phyloP scores from a whole-genome alignment of 2,888 invertebrate species.

The Nemotelus nigrinus region DNA sequence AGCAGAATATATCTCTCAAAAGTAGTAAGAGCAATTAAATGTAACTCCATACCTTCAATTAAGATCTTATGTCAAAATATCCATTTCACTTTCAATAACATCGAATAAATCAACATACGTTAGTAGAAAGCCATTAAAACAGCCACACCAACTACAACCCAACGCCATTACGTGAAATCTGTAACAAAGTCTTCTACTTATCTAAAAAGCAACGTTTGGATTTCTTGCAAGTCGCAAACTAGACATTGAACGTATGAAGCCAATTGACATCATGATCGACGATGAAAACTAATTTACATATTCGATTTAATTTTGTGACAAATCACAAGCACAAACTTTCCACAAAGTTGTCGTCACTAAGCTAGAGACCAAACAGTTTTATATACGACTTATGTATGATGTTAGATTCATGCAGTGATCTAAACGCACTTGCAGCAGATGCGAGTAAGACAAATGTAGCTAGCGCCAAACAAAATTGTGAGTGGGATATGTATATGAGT shows the following conservation, averaged over 20 bases:
- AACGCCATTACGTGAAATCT: too few relatives aligned
- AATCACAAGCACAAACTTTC: slow-evolving; percentile 21
- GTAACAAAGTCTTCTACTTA: too few relatives aligned
- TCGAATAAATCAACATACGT: too few relatives aligned
- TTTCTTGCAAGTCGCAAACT: too few relatives aligned
- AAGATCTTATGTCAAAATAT: too few relatives aligned
- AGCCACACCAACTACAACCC: too few relatives aligned
- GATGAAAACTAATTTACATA: slow-evolving; percentile 30
- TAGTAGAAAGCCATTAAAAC: too few relatives aligned
- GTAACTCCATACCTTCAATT: too few relatives aligned
- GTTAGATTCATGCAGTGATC: not conserved
- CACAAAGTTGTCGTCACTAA: not conserved
- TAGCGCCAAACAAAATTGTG: not conserved
- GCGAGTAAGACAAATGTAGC: not conserved
- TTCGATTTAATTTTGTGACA: slow-evolving; percentile 34
- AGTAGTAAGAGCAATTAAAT: too few relatives aligned
- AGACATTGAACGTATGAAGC: not conserved
- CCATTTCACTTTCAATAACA: too few relatives aligned
- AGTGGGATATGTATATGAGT: not conserved
- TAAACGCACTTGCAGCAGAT: not conserved
- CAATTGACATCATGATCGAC: slow-evolving; percentile 12
- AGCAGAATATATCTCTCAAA: too few relatives aligned
- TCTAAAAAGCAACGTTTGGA: too few relatives aligned
- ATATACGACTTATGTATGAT: not conserved
- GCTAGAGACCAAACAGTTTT: not conserved